Percentiles rank a stretch among this genome's conserved stretches.
Conservation (phyloP, 92 coral and sea anemone species). For the Montipora capitata region DNA sequence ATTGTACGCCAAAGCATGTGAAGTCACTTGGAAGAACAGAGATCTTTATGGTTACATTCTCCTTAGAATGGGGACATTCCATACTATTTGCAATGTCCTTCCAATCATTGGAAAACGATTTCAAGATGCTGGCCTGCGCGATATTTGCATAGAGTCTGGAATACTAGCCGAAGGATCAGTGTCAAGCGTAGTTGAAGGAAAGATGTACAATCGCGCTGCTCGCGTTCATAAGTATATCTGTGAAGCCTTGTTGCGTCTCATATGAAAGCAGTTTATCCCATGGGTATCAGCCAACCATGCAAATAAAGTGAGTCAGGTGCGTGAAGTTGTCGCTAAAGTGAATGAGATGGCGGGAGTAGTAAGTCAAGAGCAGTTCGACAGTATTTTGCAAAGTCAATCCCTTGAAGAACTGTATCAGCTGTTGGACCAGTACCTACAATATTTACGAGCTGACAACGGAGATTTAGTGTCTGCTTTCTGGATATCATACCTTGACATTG, state of each 20-base stretch:
- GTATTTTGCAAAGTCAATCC: background rate
- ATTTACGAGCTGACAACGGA: constrained; percentile 40
- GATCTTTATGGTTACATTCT: constrained; percentile 16
- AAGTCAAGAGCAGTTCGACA: background rate
- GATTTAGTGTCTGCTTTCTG: constrained; percentile 52
- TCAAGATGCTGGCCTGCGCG: constrained; percentile 58
- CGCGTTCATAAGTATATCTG: constrained; percentile 53
- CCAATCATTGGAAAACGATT: constrained; percentile 69
- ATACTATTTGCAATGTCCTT: constrained; percentile 56
- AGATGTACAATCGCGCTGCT: constrained; percentile 46
- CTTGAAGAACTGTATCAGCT: constrained; percentile 16
- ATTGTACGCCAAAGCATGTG: constrained; percentile 43
- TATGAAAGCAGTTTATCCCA: constrained; percentile 48
- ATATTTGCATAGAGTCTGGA: constrained; percentile 51
- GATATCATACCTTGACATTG: constrained; percentile 70
- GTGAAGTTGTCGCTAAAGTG: background rate
- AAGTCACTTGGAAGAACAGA: background rate
- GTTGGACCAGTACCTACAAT: constrained; percentile 29
- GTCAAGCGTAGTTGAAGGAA: constrained; percentile 17
- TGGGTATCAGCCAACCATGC: constrained; percentile 43
- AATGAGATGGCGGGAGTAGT: background rate
- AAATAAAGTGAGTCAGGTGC: constrained; percentile 26
- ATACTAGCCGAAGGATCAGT: constrained; percentile 55
- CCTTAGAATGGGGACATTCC: constrained; percentile 67
- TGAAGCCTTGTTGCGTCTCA: constrained; percentile 42